Evolutionary conservation across 2,888 invertebrate species (phyloP).

Genomic region (Abscondita cerata): DNA sequence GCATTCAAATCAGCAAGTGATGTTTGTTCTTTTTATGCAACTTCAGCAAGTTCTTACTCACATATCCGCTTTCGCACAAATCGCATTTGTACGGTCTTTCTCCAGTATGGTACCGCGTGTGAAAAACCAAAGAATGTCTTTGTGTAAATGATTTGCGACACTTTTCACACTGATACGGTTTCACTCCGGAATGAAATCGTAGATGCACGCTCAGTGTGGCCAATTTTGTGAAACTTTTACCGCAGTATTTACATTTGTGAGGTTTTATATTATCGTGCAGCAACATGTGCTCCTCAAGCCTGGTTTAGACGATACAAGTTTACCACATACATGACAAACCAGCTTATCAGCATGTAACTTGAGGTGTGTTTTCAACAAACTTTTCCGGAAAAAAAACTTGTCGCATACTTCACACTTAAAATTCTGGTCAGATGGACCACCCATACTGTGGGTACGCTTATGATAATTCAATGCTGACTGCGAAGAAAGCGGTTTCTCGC

Average conservation of each 20-base stretch:
- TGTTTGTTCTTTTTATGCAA: background rate
- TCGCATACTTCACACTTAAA: conserved; percentile 27
- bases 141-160: conserved; percentile 62
- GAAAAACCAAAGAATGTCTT: conserved; percentile 58
- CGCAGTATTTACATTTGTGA: conserved; percentile 63
- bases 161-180: conserved; percentile 61
- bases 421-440: too few relatives aligned
- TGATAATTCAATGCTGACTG: too few relatives aligned
- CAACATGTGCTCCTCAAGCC: conserved; percentile 49
- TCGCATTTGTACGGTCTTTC: conserved; percentile 59
- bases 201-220: conserved; percentile 62
- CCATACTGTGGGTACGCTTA: too few relatives aligned
- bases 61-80: too few relatives aligned
- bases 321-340: conserved; percentile 51
- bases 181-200: conserved; percentile 63
- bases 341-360: conserved; percentile 46
- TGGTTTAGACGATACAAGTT: conserved; percentile 49
- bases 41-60: too few relatives aligned
- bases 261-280: conserved; percentile 56
- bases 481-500: too few relatives aligned
- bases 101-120: conserved; percentile 62
- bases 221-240: conserved; percentile 60
- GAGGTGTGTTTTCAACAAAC: conserved; percentile 47
- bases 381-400: conserved; percentile 22
- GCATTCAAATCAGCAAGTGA: too few relatives aligned